phyloP scores from a whole-genome alignment of 2,797 vertebrate genomes.

The Eurystomus glaucurus region DNA sequence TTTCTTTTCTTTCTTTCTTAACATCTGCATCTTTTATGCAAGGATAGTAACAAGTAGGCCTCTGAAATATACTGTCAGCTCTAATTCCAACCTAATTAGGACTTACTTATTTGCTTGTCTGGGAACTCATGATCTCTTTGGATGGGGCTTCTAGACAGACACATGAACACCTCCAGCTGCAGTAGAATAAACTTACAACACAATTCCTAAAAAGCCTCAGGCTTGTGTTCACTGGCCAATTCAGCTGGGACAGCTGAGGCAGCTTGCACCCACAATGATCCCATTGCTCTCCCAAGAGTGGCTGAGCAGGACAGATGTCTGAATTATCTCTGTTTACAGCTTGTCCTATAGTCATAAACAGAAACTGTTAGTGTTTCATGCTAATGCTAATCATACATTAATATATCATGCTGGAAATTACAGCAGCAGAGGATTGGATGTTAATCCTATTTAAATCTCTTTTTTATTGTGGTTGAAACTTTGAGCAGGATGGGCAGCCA shows the following conservation, averaged over 20 bases:
- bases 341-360: neutral
- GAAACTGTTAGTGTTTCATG: neutral
- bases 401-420: neutral
- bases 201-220: neutral
- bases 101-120: neutral
- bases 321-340: neutral
- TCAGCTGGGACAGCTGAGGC: neutral
- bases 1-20: neutral
- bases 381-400: neutral
- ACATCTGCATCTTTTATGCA: neutral
- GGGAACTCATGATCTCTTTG: neutral
- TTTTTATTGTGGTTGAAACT: slow-evolving; percentile 5
- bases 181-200: neutral
- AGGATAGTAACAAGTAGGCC: neutral
- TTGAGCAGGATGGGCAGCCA: neutral
- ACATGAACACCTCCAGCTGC: neutral
- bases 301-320: neutral
- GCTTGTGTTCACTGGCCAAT: neutral
- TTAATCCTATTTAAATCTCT: neutral
- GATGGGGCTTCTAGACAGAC: neutral
- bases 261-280: neutral
- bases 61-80: neutral
- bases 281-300: neutral
- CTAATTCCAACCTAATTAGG: neutral
- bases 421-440: neutral